A percentile compares a stretch with the other conserved stretches of the same genome.
These are phyloP conservation scores for Elymnias hypermnestra DNA, from an alignment of 1,140 invertebrate genomes.

Conservation along the genomic window DNA sequence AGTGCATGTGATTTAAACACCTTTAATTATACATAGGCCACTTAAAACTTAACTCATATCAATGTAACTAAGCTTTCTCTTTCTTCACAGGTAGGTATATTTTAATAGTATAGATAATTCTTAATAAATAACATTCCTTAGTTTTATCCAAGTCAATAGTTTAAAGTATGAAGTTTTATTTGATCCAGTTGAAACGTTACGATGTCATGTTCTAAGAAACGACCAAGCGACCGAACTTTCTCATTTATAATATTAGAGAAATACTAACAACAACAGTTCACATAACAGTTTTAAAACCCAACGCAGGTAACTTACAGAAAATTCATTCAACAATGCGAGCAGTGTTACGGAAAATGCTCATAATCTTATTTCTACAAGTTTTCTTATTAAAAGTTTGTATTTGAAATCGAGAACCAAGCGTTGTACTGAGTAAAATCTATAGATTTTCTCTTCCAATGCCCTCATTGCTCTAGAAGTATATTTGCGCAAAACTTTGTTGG, in stretches of 20 bases:
- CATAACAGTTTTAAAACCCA: not conserved
- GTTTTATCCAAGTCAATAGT: too few relatives aligned
- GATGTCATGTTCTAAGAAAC: too few relatives aligned
- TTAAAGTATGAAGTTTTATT: too few relatives aligned
- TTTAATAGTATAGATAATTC: too few relatives aligned
- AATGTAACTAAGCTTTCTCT: too few relatives aligned
- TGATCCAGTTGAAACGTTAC: too few relatives aligned
- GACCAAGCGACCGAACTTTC: not conserved
- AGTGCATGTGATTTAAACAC: too few relatives aligned
- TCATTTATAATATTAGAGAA: not conserved
- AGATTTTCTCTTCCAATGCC: conserved; percentile 31
- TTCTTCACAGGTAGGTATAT: too few relatives aligned
- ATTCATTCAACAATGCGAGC: conserved; percentile 3
- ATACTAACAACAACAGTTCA: too few relatives aligned
- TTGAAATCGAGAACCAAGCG: conserved; percentile 31
- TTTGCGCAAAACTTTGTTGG: conserved; percentile 26
- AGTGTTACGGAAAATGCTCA: conserved; percentile 14
- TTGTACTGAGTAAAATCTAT: conserved; percentile 29
- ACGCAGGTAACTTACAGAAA: not conserved
- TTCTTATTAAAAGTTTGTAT: conserved; percentile 59
- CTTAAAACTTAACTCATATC: too few relatives aligned
- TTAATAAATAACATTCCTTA: too few relatives aligned
- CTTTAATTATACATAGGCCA: too few relatives aligned
- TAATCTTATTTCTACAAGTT: conserved; percentile 50
- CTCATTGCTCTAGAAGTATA: conserved; percentile 36